Evolutionary conservation across 2,797 vertebrate genomes (phyloP).

Genomic region (Smutsia gigantea): DNA sequence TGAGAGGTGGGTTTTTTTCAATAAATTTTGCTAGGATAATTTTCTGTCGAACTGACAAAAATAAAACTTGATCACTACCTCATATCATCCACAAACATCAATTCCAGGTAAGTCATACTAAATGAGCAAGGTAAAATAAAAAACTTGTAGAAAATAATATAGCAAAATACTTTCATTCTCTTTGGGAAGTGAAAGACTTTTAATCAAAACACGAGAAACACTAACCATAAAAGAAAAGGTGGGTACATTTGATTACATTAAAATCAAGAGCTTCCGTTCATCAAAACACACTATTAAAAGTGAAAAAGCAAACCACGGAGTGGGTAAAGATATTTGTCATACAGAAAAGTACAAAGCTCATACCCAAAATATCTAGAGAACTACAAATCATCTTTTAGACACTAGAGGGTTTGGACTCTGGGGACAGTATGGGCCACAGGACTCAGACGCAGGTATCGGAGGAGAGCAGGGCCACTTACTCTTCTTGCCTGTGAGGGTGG

Average conservation of each 20-base stretch:
- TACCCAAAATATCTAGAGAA: neutral
- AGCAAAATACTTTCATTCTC: neutral
- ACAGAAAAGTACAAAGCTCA: neutral
- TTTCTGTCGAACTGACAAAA: neutral
- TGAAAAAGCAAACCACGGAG: neutral
- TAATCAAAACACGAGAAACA: neutral
- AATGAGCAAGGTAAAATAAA: slow-evolving; percentile 13
- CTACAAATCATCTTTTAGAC: neutral
- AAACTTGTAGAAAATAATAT: neutral
- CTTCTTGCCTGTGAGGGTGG: neutral
- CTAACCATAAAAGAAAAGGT: slow-evolving; percentile 10
- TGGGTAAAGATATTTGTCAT: neutral
- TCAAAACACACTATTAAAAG: neutral
- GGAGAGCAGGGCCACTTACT: neutral
- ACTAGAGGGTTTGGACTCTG: neutral
- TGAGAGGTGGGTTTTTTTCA: neutral
- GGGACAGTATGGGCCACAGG: neutral
- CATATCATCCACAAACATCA: neutral
- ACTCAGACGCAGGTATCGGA: neutral
- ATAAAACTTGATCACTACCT: slow-evolving; percentile 20
- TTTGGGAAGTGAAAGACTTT: slow-evolving; percentile 19
- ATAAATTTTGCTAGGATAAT: neutral
- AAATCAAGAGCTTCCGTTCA: neutral
- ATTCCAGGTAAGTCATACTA: neutral
- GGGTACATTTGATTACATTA: neutral